Evolutionary conservation across 2,888 invertebrate species (phyloP).

Genomic region (Macaria notata): DNA sequence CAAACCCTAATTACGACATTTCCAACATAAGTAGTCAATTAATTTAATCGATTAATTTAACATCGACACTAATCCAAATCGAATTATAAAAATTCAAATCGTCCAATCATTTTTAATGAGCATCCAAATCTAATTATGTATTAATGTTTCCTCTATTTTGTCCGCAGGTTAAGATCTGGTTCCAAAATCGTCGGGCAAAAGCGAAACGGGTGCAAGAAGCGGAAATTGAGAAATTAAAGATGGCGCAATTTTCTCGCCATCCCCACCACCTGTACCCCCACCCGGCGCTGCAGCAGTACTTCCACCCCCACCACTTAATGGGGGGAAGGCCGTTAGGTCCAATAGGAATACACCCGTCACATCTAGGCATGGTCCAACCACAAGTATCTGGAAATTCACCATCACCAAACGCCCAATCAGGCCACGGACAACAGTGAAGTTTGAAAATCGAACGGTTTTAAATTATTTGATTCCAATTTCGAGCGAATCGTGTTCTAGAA

Average conservation of each 20-base stretch:
- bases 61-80: constrained; percentile 3
- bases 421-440: constrained; percentile 27
- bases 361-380: constrained; percentile 67
- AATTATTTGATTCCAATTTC: background rate
- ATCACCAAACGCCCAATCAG: constrained; percentile 66
- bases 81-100: constrained; percentile 7
- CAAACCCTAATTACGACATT: background rate
- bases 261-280: constrained; percentile 83
- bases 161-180: constrained; percentile 92
- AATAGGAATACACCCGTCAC: constrained; percentile 72
- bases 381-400: constrained; percentile 67
- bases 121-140: constrained; percentile 7
- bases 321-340: constrained; percentile 71
- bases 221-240: constrained; percentile 97
- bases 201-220: constrained; percentile 98
- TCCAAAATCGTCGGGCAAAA: constrained; percentile 97
- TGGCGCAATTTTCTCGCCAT: constrained; percentile 85
- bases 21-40: constrained; percentile 3
- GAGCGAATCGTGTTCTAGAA: no score
- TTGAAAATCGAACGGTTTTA: constrained; percentile 34
- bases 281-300: constrained; percentile 84
- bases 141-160: constrained; percentile 56
- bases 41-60: constrained; percentile 7
- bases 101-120: constrained; percentile 5
- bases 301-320: constrained; percentile 83